phyloP scores from a whole-genome alignment of 1,140 invertebrate genomes.

The Halotydeus destructor region DNA sequence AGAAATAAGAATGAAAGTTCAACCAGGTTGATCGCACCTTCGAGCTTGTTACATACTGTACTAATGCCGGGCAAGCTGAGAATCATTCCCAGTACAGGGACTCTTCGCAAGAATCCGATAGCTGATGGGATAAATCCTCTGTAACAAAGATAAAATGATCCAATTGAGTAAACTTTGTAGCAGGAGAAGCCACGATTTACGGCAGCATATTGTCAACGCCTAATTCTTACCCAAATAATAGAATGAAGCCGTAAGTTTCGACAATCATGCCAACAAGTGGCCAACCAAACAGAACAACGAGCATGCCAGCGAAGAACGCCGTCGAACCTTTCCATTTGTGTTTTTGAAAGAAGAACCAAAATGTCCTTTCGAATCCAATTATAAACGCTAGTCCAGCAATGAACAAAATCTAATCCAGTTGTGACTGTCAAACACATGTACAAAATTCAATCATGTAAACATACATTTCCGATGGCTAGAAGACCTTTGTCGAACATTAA shows the following conservation, averaged over 20 bases:
- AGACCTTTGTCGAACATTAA: constrained; percentile 94
- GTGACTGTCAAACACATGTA: background rate
- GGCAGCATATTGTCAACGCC: background rate
- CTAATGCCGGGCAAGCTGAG: constrained; percentile 37
- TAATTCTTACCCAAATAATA: constrained; percentile 28
- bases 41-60: constrained; percentile 23
- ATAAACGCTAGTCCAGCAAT: constrained; percentile 83
- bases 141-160: constrained; percentile 20
- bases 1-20: background rate
- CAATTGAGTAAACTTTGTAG: constrained; percentile 9
- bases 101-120: constrained; percentile 37
- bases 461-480: constrained; percentile 94
- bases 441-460: constrained; percentile 19
- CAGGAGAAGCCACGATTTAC: background rate
- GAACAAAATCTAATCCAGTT: constrained; percentile 62
- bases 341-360: constrained; percentile 92
- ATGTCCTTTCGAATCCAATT: constrained; percentile 82
- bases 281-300: constrained; percentile 84
- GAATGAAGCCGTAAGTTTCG: constrained; percentile 52
- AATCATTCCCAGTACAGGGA: constrained; percentile 37
- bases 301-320: constrained; percentile 84
- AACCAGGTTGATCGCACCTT: background rate
- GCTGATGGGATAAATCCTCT: constrained; percentile 43
- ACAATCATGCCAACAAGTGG: constrained; percentile 87
- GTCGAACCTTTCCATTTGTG: constrained; percentile 83